Percentiles rank a stretch among this genome's conserved stretches.
Evolutionary conservation across 2,888 invertebrate genomes (phyloP).

Genomic region (Bombyx huttoni): DNA sequence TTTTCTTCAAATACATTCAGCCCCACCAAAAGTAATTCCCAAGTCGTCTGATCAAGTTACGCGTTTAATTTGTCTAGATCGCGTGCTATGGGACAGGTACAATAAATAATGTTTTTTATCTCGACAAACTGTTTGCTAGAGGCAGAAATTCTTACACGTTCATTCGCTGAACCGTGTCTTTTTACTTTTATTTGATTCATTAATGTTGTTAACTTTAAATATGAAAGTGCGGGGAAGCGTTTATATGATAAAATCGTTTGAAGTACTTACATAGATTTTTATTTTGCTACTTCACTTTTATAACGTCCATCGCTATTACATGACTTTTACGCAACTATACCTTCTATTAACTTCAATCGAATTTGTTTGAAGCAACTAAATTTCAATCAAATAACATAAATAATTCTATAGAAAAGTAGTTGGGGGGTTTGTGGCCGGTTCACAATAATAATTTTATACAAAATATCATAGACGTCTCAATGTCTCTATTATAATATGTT

Average conservation of each 20-base stretch:
- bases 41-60: constrained; percentile 56
- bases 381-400: constrained; percentile 20
- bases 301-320: too few species aligned
- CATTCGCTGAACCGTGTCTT: constrained; percentile 48
- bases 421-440: constrained; percentile 11
- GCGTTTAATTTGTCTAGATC: constrained; percentile 65
- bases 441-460: constrained; percentile 9
- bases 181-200: constrained; percentile 31
- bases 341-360: neutral
- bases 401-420: constrained; percentile 21
- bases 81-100: constrained; percentile 50
- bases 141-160: constrained; percentile 67
- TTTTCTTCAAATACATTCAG: constrained; percentile 25
- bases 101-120: constrained; percentile 68
- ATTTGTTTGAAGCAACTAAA: constrained; percentile 7
- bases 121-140: constrained; percentile 44
- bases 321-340: neutral
- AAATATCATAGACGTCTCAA: constrained; percentile 5
- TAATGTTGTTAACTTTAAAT: constrained; percentile 18
- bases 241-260: constrained; percentile 8
- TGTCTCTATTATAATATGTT: neutral
- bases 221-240: constrained; percentile 18
- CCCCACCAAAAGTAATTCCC: constrained; percentile 34
- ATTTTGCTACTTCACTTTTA: neutral
- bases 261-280: constrained; percentile 1